Evolutionary conservation across 2,797 vertebrate genomes (phyloP).

Genomic region (Melopsittacus undulatus): DNA sequence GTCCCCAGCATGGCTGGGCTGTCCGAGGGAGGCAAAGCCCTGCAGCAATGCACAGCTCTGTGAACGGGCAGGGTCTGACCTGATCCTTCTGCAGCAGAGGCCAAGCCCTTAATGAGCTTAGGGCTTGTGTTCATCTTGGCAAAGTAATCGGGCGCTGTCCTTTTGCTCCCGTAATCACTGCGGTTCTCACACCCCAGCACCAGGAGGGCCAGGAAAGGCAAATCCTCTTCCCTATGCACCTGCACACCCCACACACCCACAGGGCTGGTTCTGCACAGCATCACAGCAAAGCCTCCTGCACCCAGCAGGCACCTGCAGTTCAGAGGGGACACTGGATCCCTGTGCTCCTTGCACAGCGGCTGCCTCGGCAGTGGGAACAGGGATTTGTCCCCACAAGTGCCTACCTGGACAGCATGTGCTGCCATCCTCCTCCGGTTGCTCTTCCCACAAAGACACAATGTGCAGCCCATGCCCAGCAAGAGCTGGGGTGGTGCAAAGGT

Average conservation of each 20-base stretch:
- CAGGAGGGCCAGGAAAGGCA: neutral
- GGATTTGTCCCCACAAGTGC: neutral
- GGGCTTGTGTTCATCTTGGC: neutral
- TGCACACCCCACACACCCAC: too few species aligned
- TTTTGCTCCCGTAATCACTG: constrained; percentile 22
- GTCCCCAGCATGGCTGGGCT: constrained; percentile 82
- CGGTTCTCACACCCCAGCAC: fast-evolving
- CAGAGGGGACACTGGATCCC: fast-evolving
- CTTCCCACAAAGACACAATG: fast-evolving
- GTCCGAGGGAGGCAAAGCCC: neutral
- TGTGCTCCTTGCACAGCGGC: neutral
- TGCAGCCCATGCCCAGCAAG: neutral
- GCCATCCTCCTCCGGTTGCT: neutral
- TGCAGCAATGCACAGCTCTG: fast-evolving
- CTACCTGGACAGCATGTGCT: fast-evolving
- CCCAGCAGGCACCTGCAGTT: fast-evolving
- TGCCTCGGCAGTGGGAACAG: fast-evolving
- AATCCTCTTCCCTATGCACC: neutral
- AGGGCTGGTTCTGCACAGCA: neutral
- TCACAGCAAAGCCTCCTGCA: neutral
- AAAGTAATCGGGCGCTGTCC: neutral
- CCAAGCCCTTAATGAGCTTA: constrained; percentile 61
- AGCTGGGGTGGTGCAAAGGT: fast-evolving
- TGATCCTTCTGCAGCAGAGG: neutral
- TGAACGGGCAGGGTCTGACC: fast-evolving